Base-by-base conservation (phyloP, 1,140 invertebrate species). In the Formica exsecta region DNA sequence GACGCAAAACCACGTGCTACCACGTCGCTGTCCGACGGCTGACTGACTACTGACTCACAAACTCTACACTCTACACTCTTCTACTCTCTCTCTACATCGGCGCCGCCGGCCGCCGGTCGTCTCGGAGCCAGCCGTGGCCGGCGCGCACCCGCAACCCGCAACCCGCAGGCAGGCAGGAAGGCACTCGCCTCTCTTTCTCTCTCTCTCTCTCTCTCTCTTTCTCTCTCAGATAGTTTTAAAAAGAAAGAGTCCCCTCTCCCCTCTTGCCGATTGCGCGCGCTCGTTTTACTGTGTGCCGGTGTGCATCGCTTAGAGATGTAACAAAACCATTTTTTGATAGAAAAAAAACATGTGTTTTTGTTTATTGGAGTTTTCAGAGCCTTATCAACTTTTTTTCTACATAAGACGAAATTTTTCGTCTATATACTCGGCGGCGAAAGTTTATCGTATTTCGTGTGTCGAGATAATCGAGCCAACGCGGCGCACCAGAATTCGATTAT, bases 21-120 rank as follows among this genome's bases (percentile, higher is more conserved):
- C 62, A 22, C 77, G 29, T 44, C 89, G 87, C 73, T 65, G 65
- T 79, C 75, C 90, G 86, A 75, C 87, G 90, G 66, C 84, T 88
- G 86, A 91, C 90, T 91, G 77, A 91, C 83, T 86, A 91, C 90
- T 91, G 77, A 91, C 83, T 86, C 79, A 44, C 41, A 8, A 11
- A 3, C 32, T 2, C 25, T 22, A 29, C 0, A 29, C 25, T 29
- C 32, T 32, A 32, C 32, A 32, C 32, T 32, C 32, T 32, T 32
- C 32, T 32, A 32, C 32, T 32, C 32, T 32, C 32, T 32, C 41
- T 44, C 9, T 11, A 44, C 41, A 8, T 11, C 41, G 41, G 41
- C 41, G 41, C 41, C 54, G 41, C 2, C 11, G 41, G 48, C 48
- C 75, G 62, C 73, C 70, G n/a, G 68, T 70, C 54, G 68, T 51